Conservation (phyloP, 2,888 invertebrate genomes). For the Caenorhabditis becei region DNA sequence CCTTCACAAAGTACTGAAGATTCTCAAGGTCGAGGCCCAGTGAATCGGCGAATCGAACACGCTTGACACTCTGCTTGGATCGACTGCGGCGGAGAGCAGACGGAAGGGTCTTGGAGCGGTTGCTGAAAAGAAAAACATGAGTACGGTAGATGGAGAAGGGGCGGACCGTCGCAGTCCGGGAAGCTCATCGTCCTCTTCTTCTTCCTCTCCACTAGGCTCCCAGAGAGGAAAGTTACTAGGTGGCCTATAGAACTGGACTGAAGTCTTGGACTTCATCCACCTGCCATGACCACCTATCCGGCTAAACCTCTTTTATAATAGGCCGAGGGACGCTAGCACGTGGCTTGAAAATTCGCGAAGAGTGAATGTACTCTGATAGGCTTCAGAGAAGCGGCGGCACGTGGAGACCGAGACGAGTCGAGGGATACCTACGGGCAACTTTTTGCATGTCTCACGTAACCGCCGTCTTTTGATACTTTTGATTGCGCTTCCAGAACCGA, state of each 20-base stretch:
- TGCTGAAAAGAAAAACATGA: constrained; percentile 39
- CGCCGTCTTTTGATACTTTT: constrained; percentile 25
- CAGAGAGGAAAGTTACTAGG: constrained; percentile 33
- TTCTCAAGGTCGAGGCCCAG: constrained; percentile 68
- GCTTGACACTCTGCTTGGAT: constrained; percentile 60
- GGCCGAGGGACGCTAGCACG: constrained; percentile 23
- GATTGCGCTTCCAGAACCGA: constrained; percentile 23
- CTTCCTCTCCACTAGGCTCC: constrained; percentile 27
- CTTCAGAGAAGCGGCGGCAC: not conserved
- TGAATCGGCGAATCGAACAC: constrained; percentile 69
- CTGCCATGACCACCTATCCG: constrained; percentile 35
- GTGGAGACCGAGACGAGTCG: constrained; percentile 30
- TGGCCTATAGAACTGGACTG: constrained; percentile 43
- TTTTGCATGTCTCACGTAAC: constrained; percentile 51
- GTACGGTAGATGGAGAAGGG: not conserved
- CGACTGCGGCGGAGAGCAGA: constrained; percentile 62
- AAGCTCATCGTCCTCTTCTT: constrained; percentile 24
- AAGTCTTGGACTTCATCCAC: constrained; percentile 43
- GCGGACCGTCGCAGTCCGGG: constrained; percentile 28
- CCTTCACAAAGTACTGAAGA: constrained; percentile 60
- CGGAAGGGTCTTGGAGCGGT: constrained; percentile 61
- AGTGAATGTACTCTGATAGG: constrained; percentile 54
- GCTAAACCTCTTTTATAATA: constrained; percentile 39
- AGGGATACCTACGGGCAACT: constrained; percentile 12
- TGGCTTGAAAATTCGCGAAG: constrained; percentile 50